A percentile compares a stretch with the other conserved stretches of the same genome.
Evolutionary conservation across 2,888 invertebrate genomes (phyloP).

Genomic region (Sinopyrophorus schimmeli): DNA sequence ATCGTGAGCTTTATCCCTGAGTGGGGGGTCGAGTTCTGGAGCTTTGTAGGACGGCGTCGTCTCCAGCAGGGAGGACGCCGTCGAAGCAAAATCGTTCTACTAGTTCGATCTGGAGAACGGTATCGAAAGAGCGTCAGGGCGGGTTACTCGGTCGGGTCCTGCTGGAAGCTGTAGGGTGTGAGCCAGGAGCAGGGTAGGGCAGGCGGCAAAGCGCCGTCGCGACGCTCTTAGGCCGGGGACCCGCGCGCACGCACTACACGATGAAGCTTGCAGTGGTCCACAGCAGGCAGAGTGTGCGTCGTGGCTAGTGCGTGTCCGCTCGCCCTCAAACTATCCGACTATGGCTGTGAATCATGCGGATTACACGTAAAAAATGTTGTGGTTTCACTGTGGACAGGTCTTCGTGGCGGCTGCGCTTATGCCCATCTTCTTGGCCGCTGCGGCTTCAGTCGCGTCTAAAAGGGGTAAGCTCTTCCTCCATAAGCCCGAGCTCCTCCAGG

Average conservation of each 20-base stretch:
- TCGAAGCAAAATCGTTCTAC: conserved; percentile 19
- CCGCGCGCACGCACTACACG: conserved; percentile 49
- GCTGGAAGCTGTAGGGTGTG: conserved; percentile 39
- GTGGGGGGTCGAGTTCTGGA: too few relatives aligned
- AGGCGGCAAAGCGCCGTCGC: conserved; percentile 42
- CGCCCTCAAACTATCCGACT: conserved; percentile 43
- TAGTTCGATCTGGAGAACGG: conserved; percentile 24
- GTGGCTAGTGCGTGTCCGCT: conserved; percentile 40
- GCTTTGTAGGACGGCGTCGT: conserved; percentile 12
- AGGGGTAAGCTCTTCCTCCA: conserved; percentile 46
- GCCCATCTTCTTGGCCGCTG: conserved; percentile 42
- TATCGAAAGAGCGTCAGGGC: conserved; percentile 29
- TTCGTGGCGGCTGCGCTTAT: conserved; percentile 47
- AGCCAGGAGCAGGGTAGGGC: conserved; percentile 45
- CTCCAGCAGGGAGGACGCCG: conserved; percentile 20
- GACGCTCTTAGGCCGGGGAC: conserved; percentile 43
- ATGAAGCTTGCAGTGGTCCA: conserved; percentile 50
- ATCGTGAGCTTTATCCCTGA: too few relatives aligned
- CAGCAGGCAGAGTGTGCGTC: conserved; percentile 50
- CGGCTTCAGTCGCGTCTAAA: conserved; percentile 49
- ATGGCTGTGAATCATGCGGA: conserved; percentile 55
- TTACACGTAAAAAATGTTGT: conserved; percentile 54
- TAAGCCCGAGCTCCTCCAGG: too few relatives aligned
- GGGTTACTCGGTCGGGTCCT: conserved; percentile 32
- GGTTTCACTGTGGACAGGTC: conserved; percentile 53